Conservation (phyloP, 2,888 invertebrate species). For the Urechis unicinctus region DNA sequence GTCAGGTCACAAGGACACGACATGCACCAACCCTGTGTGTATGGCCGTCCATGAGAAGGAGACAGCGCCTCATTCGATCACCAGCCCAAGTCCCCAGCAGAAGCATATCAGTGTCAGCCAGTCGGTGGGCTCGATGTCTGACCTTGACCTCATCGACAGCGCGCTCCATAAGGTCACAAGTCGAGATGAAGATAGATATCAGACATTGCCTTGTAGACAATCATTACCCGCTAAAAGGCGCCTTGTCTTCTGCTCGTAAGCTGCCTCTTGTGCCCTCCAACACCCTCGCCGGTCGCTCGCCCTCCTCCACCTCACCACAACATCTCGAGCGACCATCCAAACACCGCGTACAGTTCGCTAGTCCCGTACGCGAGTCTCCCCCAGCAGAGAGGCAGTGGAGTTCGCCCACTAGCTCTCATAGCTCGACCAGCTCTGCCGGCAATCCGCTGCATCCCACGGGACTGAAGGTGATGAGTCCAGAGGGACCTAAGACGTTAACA, state of each 20-base stretch:
- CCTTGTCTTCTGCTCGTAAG: neutral
- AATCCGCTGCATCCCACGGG: neutral
- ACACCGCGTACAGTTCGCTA: neutral
- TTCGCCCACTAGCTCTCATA: neutral
- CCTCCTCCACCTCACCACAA: too few relatives aligned
- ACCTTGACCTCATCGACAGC: neutral
- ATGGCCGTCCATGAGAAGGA: neutral
- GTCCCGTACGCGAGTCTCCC: neutral
- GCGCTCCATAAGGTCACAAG: too few relatives aligned
- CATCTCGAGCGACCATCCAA: too few relatives aligned
- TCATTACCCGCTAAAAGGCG: neutral
- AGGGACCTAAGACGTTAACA: neutral
- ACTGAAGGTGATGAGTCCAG: neutral
- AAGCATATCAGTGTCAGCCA: neutral
- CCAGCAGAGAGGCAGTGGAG: too few relatives aligned
- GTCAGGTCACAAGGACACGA: neutral
- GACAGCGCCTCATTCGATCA: too few relatives aligned
- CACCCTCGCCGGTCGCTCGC: too few relatives aligned
- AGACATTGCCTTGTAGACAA: neutral
- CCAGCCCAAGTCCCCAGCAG: too few relatives aligned
- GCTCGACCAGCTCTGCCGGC: neutral
- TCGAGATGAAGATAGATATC: too few relatives aligned
- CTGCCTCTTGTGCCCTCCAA: neutral
- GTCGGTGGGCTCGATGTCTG: neutral
- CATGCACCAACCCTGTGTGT: neutral